Base-by-base conservation (phyloP, 2,888 invertebrate genomes). In the Buathra laborator region DNA sequence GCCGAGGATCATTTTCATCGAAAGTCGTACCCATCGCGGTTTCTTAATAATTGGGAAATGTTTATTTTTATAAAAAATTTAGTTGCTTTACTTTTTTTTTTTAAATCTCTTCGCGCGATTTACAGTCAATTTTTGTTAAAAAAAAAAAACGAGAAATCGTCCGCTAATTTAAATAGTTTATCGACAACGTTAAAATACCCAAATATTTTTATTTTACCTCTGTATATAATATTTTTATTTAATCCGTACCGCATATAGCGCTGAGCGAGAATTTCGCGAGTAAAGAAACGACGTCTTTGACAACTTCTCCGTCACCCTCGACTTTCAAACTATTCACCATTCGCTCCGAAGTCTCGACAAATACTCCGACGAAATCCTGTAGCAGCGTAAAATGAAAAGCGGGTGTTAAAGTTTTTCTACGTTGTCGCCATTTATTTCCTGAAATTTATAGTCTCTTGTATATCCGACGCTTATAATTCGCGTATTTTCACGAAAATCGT, bases 351-450 rank as follows among this genome's bases (percentile, higher is more conserved):
- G 94, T 94, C 56, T 94, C 94, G 64, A 93, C 91, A 14, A 95
- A 90, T 14, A 93, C 92, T 0, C 87, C 85, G 66, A 90, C 78
- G 81, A 94, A 94, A 70, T 91, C 89, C 43, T 94, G 94, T 14
- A 96, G 90, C 66, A 96, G 95, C 86, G 95, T 95, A 82, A 96
- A 96, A 89, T 96, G 96, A 88, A 96, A 96, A 0, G 96, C 95
- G 0, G 95, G 95, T 0, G 96, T 96, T 19, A 96, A 89, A 76
- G 95, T 94, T 91, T 95, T 95, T 77, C 96, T 93, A 6, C 96
- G 94, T 4, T 93, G 91, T 77, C 95, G 95, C 96, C 96, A 91
- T 56, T 85, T 85, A 29, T n/a, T 24, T 43, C 85, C 85, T 85
- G 46, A 53, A 80, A 76, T 43, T 7, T 5, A 53, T 14, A 19